Conservation (phyloP, 2,888 invertebrate genomes). For the Brachypalpus laphriformis region DNA sequence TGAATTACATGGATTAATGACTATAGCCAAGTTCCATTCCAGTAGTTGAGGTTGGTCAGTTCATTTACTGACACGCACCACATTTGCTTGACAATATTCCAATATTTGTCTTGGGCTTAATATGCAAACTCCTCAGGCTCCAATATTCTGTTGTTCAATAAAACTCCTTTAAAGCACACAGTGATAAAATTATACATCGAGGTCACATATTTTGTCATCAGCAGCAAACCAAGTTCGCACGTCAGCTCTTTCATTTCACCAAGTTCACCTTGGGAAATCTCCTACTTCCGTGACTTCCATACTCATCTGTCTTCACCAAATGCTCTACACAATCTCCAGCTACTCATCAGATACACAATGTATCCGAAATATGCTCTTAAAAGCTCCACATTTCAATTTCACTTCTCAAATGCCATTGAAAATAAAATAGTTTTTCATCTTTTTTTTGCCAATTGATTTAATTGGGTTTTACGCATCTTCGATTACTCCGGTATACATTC, state of each 20-base stretch:
- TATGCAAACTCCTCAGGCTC: too few species aligned
- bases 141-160: too few species aligned
- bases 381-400: neutral
- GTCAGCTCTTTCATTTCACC: conserved; percentile 28
- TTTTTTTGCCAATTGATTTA: conserved; percentile 19
- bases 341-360: neutral
- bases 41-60: too few species aligned
- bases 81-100: too few species aligned
- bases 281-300: neutral
- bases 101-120: too few species aligned
- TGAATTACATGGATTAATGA: too few species aligned
- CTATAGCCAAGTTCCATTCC: too few species aligned
- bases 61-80: too few species aligned
- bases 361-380: neutral
- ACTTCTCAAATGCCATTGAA: neutral
- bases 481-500: conserved; percentile 18
- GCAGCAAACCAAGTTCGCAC: neutral
- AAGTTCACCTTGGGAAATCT: neutral
- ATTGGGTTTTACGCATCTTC: conserved; percentile 21
- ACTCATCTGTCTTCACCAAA: neutral
- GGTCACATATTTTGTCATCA: neutral
- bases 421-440: neutral
- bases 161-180: too few species aligned
- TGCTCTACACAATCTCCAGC: neutral
- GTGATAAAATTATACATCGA: neutral